These are phyloP conservation scores for Garrulus glandarius DNA, from an alignment of 2,797 vertebrate genomes.

Conservation along the genomic window DNA sequence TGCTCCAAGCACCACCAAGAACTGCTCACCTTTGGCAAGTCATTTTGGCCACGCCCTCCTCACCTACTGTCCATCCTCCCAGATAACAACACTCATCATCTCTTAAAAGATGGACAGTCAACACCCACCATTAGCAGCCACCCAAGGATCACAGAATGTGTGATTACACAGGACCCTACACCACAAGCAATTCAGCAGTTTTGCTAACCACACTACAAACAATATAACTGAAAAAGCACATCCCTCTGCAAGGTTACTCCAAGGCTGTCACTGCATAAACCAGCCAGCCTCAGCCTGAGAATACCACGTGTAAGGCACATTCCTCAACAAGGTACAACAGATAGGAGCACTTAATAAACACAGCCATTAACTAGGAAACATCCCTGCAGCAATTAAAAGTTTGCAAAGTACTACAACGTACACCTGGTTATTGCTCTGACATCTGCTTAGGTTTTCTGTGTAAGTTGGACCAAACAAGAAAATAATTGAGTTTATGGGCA, in stretches of 20 bases:
- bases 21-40: not conserved
- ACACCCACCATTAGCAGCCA: not conserved
- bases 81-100: not conserved
- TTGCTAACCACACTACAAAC: not conserved
- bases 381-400: conserved; percentile 29
- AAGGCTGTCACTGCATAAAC: not conserved
- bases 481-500: conserved; percentile 32
- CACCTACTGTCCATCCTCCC: not conserved
- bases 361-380: conserved; percentile 1
- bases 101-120: not conserved
- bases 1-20: not conserved
- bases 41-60: not conserved
- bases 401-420: not conserved
- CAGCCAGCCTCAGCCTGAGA: not conserved
- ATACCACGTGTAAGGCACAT: not conserved
- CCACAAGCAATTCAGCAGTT: not conserved
- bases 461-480: conserved; percentile 46
- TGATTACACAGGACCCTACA: not conserved
- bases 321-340: not conserved
- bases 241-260: not conserved
- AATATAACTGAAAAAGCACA: not conserved
- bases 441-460: conserved; percentile 47
- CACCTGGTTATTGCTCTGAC: conserved; percentile 55
- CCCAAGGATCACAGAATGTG: not conserved
- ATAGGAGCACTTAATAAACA: conserved; percentile 15